Conservation (phyloP, 2,113 vertebrate species). For the Trogon melanurus region DNA sequence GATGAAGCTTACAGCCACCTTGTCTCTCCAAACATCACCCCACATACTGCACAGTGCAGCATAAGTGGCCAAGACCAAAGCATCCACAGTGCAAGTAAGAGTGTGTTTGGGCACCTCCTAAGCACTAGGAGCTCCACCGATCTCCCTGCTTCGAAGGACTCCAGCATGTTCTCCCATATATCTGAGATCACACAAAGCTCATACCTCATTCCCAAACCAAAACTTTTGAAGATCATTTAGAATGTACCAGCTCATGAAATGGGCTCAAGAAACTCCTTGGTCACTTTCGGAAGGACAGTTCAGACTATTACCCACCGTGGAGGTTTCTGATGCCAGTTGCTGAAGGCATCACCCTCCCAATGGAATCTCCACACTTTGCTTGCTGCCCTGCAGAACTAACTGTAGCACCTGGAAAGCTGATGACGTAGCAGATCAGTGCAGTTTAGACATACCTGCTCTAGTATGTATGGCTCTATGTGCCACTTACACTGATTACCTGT, state of each 20-base stretch:
- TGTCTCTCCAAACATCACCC: not conserved
- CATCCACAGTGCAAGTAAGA: not conserved
- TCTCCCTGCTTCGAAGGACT: not conserved
- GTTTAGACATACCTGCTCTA: not conserved
- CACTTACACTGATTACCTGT: not conserved
- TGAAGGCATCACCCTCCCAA: not conserved
- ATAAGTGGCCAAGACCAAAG: not conserved
- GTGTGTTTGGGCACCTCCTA: not conserved
- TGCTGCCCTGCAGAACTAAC: not conserved
- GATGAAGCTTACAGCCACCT: not conserved
- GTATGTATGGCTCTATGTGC: not conserved
- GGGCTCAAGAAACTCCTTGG: not conserved
- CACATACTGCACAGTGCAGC: not conserved
- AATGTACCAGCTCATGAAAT: not conserved
- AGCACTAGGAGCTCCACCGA: not conserved
- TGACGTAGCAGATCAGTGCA: not conserved
- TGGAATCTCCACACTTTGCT: not conserved
- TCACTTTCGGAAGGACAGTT: not conserved
- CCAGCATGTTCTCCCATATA: not conserved
- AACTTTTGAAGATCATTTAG: not conserved
- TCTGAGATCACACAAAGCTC: not conserved
- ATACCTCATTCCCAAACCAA: not conserved
- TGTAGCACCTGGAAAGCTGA: not conserved
- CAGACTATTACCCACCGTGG: rapidly evolving
- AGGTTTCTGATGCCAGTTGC: not conserved